Conservation (phyloP, 2,888 invertebrate species). For the Drosophila suboccidentalis region DNA sequence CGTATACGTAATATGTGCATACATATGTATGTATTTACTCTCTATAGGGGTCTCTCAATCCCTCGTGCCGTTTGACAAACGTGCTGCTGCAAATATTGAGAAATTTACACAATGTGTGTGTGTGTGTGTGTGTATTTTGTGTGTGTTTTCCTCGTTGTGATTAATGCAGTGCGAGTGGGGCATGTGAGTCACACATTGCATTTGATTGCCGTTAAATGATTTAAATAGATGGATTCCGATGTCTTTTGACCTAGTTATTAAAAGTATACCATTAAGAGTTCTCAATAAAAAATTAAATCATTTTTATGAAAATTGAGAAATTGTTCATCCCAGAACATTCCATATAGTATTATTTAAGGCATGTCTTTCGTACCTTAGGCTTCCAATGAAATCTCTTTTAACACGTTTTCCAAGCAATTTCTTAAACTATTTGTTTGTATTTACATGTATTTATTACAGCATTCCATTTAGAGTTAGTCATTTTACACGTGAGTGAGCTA, state of each 20-base stretch:
- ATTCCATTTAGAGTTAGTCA: neutral
- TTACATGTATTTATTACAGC: neutral
- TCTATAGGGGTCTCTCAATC: conserved; percentile 16
- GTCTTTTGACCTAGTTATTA: conserved; percentile 69
- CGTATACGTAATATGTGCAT: conserved; percentile 2
- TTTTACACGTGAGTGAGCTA: conserved; percentile 12
- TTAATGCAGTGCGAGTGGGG: conserved; percentile 58
- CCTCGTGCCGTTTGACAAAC: conserved; percentile 60
- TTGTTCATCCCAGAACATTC: neutral
- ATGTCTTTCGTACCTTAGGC: no score
- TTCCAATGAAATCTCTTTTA: neutral
- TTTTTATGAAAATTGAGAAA: neutral
- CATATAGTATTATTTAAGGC: no score
- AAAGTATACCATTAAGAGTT: conserved; percentile 16
- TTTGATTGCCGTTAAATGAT: conserved; percentile 74
- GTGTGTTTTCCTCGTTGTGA: conserved; percentile 51
- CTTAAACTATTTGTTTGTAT: neutral
- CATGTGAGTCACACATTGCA: conserved; percentile 44
- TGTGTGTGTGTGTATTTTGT: conserved; percentile 24
- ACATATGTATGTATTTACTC: conserved; percentile 1
- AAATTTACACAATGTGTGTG: conserved; percentile 51
- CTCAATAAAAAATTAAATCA: neutral
- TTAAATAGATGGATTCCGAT: conserved; percentile 62
- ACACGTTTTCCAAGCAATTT: neutral
- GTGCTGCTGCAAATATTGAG: conserved; percentile 63